Percentiles rank a stretch among this genome's conserved stretches.
phyloP scores from a whole-genome alignment of 2,888 invertebrate genomes.

The Trichogramma dendrolimi region DNA sequence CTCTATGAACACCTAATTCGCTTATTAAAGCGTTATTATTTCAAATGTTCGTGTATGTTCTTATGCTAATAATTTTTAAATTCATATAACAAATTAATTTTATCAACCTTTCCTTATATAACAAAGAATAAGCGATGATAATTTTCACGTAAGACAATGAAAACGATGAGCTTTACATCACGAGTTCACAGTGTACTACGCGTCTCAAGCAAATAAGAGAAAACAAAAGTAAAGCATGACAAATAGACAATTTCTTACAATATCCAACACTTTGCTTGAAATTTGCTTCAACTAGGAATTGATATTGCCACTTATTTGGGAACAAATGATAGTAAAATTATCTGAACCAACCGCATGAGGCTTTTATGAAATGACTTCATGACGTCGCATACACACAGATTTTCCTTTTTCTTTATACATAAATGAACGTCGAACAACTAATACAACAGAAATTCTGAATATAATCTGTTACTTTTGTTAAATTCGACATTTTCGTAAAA shows the following conservation, averaged over 20 bases:
- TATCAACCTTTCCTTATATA: constrained; percentile 3
- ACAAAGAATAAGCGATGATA: constrained; percentile 6
- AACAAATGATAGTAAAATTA: too few relatives aligned
- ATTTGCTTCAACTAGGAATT: constrained; percentile 22
- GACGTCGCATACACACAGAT: constrained; percentile 24
- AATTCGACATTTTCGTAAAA: neutral
- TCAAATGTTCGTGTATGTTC: neutral
- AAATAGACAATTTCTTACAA: constrained; percentile 25
- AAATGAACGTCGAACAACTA: too few relatives aligned
- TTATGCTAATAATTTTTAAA: neutral
- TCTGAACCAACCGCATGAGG: neutral
- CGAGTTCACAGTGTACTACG: constrained; percentile 23
- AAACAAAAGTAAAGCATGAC: constrained; percentile 27
- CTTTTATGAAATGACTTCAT: too few relatives aligned
- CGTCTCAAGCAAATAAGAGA: constrained; percentile 20
- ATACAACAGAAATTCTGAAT: too few relatives aligned
- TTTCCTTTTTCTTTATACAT: neutral
- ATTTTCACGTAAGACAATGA: constrained; percentile 14
- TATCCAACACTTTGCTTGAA: constrained; percentile 20
- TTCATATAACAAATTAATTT: constrained; percentile 1
- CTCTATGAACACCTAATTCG: constrained; percentile 39
- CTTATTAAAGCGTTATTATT: constrained; percentile 31
- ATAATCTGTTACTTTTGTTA: too few relatives aligned
- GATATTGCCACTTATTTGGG: too few relatives aligned
- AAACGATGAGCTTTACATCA: constrained; percentile 23